These are phyloP conservation scores for Vesta saturnalis DNA, from an alignment of 2,888 invertebrate genomes.

Conservation along the genomic window DNA sequence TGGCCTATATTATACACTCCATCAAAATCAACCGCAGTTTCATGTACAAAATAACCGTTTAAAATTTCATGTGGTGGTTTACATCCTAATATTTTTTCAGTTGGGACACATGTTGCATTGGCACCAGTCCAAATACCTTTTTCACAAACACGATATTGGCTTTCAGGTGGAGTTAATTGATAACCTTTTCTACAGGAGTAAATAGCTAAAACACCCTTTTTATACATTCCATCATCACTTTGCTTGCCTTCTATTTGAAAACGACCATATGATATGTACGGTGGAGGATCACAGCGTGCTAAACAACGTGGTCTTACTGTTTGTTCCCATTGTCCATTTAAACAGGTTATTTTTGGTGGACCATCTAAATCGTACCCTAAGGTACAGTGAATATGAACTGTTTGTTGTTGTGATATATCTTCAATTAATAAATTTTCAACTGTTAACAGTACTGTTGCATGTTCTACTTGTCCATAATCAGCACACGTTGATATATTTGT, in stretches of 20 bases:
- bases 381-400: slow-evolving; percentile 51
- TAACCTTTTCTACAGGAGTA: slow-evolving; percentile 56
- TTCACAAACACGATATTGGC: slow-evolving; percentile 57
- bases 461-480: slow-evolving; percentile 48
- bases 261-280: slow-evolving; percentile 54
- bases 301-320: slow-evolving; percentile 49
- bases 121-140: slow-evolving; percentile 61
- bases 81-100: slow-evolving; percentile 49
- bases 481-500: slow-evolving; percentile 46
- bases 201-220: slow-evolving; percentile 56
- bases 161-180: slow-evolving; percentile 53
- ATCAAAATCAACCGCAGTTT: slow-evolving; percentile 45
- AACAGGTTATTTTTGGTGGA: slow-evolving; percentile 54
- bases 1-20: slow-evolving; percentile 50
- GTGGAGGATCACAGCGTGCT: slow-evolving; percentile 55
- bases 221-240: slow-evolving; percentile 49
- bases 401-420: slow-evolving; percentile 32
- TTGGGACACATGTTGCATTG: slow-evolving; percentile 52
- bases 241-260: slow-evolving; percentile 51
- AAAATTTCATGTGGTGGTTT: slow-evolving; percentile 51
- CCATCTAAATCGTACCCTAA: slow-evolving; percentile 57
- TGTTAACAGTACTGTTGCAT: slow-evolving; percentile 42
- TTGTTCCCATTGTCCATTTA: slow-evolving; percentile 56
- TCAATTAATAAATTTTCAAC: slow-evolving; percentile 31
- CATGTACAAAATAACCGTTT: slow-evolving; percentile 58